phyloP scores from a whole-genome alignment of 2,113 vertebrate genomes.

The Neolamprologus fasciatus region DNA sequence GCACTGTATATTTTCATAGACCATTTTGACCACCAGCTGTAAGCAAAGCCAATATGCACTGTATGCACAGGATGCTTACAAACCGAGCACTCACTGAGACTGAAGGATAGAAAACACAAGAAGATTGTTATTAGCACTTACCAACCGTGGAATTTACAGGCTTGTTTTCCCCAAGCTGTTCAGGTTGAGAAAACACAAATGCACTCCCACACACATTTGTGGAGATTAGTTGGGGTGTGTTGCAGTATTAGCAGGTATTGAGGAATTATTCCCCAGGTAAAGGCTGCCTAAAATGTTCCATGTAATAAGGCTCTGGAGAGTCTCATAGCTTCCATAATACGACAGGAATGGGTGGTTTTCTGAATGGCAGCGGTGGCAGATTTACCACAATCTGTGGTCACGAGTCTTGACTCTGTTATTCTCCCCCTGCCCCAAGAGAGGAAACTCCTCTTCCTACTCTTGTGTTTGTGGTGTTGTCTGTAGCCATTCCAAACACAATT shows the following conservation, averaged over 20 bases:
- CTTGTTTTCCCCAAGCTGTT: conserved; percentile 13
- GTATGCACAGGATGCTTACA: neutral
- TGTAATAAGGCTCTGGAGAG: conserved; percentile 20
- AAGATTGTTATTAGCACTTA: conserved; percentile 14
- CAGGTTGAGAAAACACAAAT: conserved; percentile 14
- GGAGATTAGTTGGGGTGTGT: neutral
- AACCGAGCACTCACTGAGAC: neutral
- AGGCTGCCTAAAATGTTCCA: conserved; percentile 7
- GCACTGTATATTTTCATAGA: neutral
- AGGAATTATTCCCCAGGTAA: conserved; percentile 16
- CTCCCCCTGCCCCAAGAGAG: neutral
- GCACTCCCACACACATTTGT: neutral
- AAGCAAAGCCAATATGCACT: neutral
- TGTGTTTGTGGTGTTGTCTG: conserved; percentile 5
- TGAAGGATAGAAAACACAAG: neutral
- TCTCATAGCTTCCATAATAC: conserved; percentile 18
- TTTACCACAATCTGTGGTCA: conserved; percentile 25
- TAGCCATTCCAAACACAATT: neutral
- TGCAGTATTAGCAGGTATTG: neutral
- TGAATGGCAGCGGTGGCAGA: conserved; percentile 2
- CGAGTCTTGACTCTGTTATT: neutral
- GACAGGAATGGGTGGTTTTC: conserved; percentile 19
- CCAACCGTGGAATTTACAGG: conserved; percentile 47
- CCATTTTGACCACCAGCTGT: neutral
- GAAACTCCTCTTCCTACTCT: neutral